phyloP scores from a whole-genome alignment of 37 sponge, comb jelly and placozoan genomes.

The Halisarca cf. caerulea region DNA sequence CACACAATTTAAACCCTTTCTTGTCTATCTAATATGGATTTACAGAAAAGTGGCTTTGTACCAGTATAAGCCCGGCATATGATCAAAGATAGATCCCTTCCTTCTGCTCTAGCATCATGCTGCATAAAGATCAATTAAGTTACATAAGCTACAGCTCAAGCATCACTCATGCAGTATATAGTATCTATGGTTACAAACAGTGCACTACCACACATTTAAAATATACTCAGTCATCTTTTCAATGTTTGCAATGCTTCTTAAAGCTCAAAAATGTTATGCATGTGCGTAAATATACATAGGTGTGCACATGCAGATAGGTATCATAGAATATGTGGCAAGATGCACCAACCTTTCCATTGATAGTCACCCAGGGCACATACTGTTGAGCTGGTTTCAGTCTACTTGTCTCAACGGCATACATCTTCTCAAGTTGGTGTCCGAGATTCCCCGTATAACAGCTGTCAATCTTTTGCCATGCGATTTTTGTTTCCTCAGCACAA shows the following conservation, averaged over 20 bases:
- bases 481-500: constrained; percentile 48
- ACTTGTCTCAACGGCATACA: constrained; percentile 50
- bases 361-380: constrained; percentile 87
- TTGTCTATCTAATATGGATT: not conserved
- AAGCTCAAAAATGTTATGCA: no score
- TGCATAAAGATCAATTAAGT: no score
- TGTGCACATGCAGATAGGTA: no score
- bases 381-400: constrained; percentile 74
- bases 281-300: no score
- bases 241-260: no score
- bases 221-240: no score
- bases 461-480: constrained; percentile 61
- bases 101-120: constrained; percentile 75
- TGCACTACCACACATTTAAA: no score
- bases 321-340: no score
- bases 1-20: no score
- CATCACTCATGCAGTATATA: no score
- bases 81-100: constrained; percentile 29
- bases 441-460: constrained; percentile 42
- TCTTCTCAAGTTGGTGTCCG: constrained; percentile 73
- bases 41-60: constrained; percentile 58
- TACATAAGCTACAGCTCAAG: no score
- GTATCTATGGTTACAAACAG: no score
- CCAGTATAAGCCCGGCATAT: constrained; percentile 81
- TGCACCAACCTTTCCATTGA: constrained; percentile 78